These are phyloP conservation scores for Xanthorhoe spadicearia DNA, from an alignment of 2,888 invertebrate species.

Conservation along the genomic window DNA sequence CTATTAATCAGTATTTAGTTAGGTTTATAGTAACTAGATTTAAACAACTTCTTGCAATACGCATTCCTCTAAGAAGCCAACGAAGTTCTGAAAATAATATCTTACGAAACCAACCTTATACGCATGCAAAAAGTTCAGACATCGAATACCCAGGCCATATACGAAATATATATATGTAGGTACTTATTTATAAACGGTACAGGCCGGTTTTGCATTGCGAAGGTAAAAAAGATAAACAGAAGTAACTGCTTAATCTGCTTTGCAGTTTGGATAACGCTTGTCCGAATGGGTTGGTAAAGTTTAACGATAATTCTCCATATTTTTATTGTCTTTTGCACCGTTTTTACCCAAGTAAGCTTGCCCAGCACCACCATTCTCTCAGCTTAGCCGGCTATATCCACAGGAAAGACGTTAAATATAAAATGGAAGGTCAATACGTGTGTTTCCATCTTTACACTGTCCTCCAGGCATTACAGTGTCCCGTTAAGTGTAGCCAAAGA, in stretches of 20 bases:
- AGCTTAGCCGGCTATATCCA: too few relatives aligned
- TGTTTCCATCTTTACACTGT: neutral
- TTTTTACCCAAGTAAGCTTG: too few relatives aligned
- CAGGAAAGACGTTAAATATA: too few relatives aligned
- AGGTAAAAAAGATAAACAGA: slow-evolving; percentile 51
- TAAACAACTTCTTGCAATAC: neutral
- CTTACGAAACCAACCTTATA: slow-evolving; percentile 21
- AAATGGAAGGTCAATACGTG: too few relatives aligned
- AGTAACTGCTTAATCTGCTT: slow-evolving; percentile 33
- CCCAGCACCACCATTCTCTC: too few relatives aligned
- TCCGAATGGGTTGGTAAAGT: neutral
- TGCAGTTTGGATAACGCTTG: slow-evolving; percentile 4
- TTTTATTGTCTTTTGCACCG: too few relatives aligned
- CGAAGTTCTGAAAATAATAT: slow-evolving; percentile 10
- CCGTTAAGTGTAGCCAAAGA: too few relatives aligned
- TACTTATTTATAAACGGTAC: slow-evolving; percentile 41
- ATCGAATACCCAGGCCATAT: slow-evolving; percentile 8
- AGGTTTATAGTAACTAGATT: too few relatives aligned
- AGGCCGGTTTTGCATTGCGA: slow-evolving; percentile 50
- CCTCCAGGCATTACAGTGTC: too few relatives aligned
- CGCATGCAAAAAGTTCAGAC: slow-evolving; percentile 22
- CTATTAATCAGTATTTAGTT: too few relatives aligned
- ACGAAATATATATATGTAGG: neutral
- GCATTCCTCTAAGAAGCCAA: slow-evolving; percentile 10
- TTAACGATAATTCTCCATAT: neutral